A percentile compares a stretch with the other conserved stretches of the same genome.
Conservation (phyloP, 23 tunicate species). For the Halocynthia aurantium region DNA sequence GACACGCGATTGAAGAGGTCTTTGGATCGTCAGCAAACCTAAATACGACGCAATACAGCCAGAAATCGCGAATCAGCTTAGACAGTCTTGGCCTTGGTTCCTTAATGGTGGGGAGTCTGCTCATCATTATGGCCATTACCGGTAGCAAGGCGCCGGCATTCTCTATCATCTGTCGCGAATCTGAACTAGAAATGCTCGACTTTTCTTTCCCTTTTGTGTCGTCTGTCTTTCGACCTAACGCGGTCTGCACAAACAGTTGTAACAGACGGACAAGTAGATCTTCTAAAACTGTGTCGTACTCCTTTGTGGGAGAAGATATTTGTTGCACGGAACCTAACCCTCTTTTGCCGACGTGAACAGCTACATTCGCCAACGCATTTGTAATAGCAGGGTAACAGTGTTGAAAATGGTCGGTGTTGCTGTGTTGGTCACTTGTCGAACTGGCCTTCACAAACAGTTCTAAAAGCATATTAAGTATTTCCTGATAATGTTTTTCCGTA, state of each 20-base stretch:
- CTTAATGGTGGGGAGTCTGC: slow-evolving; percentile 53
- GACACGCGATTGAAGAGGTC: slow-evolving; percentile 64
- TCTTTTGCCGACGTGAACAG: slow-evolving; percentile 10
- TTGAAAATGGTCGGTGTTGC: slow-evolving; percentile 15
- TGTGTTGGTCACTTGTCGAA: slow-evolving; percentile 17
- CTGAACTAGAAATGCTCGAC: slow-evolving; percentile 40
- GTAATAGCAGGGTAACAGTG: slow-evolving; percentile 76
- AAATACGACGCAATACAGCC: slow-evolving; percentile 94
- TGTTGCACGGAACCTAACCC: background rate
- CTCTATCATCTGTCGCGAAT: slow-evolving; percentile 11
- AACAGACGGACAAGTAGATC: slow-evolving; percentile 61
- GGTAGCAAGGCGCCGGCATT: slow-evolving; percentile 85
- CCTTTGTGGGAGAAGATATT: background rate
- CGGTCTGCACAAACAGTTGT: slow-evolving; percentile 85
- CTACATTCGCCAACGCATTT: slow-evolving; percentile 80
- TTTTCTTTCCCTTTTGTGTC: slow-evolving; percentile 21
- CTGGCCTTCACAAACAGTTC: slow-evolving; percentile 73
- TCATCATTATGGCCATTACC: slow-evolving; percentile 74
- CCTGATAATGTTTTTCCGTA: slow-evolving; percentile 59
- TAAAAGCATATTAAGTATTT: slow-evolving; percentile 61
- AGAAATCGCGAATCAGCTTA: slow-evolving; percentile 93
- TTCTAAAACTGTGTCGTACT: slow-evolving; percentile 22
- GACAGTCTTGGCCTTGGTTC: slow-evolving; percentile 63
- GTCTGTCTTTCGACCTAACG: slow-evolving; percentile 55
- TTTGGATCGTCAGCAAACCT: slow-evolving; percentile 64